These are phyloP conservation scores for Dendropsophus ebraccatus DNA, from an alignment of 2,113 vertebrate genomes.

Conservation along the genomic window DNA sequence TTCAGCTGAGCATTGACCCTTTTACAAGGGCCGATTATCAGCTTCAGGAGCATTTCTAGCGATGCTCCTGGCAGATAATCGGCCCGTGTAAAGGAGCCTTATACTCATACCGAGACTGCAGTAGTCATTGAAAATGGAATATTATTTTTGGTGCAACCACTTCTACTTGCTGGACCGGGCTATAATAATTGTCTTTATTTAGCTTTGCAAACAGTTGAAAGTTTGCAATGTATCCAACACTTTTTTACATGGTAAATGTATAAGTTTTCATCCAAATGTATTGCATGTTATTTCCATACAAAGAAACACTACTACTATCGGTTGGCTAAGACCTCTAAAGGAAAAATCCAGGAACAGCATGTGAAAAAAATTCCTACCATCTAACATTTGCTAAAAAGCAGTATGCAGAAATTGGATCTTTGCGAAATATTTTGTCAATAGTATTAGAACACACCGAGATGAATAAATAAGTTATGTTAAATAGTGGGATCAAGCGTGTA, in stretches of 20 bases:
- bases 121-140: too few species aligned
- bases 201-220: too few species aligned
- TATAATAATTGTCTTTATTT: too few species aligned
- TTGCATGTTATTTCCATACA: neutral
- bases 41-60: too few species aligned
- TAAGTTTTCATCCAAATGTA: neutral
- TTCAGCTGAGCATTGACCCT: too few species aligned
- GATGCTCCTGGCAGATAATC: too few species aligned
- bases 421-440: slow-evolving; percentile 51
- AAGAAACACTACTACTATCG: neutral
- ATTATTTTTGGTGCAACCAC: too few species aligned
- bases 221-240: too few species aligned
- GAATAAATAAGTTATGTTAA: slow-evolving; percentile 52
- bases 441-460: slow-evolving; percentile 46
- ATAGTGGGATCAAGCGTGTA: slow-evolving; percentile 56
- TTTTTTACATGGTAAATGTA: neutral
- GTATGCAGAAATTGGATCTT: slow-evolving; percentile 29
- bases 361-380: neutral
- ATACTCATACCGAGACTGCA: too few species aligned
- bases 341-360: neutral
- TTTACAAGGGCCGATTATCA: too few species aligned
- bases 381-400: slow-evolving; percentile 12
- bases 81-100: too few species aligned
- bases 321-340: neutral
- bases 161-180: too few species aligned